Evolutionary conservation across 2,797 vertebrate species (phyloP).

Genomic region (Serranus cabrilla): DNA sequence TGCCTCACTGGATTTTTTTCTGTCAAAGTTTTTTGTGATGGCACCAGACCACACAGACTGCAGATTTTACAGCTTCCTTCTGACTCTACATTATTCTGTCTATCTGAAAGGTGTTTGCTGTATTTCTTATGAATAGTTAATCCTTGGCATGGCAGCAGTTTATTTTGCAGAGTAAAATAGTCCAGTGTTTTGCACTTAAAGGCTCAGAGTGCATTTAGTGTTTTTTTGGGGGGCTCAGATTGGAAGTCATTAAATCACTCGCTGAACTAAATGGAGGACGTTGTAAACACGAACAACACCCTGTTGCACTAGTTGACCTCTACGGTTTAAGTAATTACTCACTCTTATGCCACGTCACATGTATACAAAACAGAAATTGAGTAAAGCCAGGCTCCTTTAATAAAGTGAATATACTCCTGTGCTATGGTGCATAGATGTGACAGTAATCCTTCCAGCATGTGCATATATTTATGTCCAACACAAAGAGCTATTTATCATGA

Average conservation of each 20-base stretch:
- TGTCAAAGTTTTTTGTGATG: conserved; percentile 78
- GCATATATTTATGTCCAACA: conserved; percentile 13
- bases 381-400: conserved; percentile 62
- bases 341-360: conserved; percentile 56
- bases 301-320: conserved; percentile 71
- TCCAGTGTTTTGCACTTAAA: conserved; percentile 77
- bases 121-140: conserved; percentile 78
- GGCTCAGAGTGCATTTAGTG: conserved; percentile 62
- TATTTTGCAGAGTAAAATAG: conserved; percentile 67
- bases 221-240: conserved; percentile 62
- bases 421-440: conserved; percentile 23
- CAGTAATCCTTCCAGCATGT: conserved; percentile 15
- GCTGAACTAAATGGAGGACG: conserved; percentile 72
- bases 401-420: conserved; percentile 31
- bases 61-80: conserved; percentile 77
- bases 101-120: conserved; percentile 80
- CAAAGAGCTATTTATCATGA: conserved; percentile 5
- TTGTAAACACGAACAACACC: conserved; percentile 79
- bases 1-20: conserved; percentile 58
- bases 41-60: conserved; percentile 93
- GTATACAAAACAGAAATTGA: conserved; percentile 64
- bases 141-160: conserved; percentile 68
- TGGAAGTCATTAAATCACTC: conserved; percentile 79
- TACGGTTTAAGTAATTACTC: conserved; percentile 69
- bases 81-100: conserved; percentile 79